These are phyloP conservation scores for Eupsilia transversa DNA, from an alignment of 2,888 invertebrate species.

Conservation along the genomic window DNA sequence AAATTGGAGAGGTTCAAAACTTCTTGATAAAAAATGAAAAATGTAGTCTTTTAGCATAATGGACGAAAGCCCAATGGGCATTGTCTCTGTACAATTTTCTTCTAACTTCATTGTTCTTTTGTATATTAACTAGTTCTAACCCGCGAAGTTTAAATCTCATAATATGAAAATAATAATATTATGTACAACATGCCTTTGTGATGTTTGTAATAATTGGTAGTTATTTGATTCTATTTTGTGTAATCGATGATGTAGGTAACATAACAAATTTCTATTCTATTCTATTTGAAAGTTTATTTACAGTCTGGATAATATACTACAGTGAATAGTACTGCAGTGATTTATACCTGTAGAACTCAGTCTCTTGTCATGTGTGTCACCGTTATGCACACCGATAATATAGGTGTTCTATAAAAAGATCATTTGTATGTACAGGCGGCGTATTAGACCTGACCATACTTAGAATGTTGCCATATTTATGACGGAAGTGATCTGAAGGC, in stretches of 20 bases:
- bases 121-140: too few relatives aligned
- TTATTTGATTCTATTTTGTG: conserved; percentile 23
- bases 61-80: background rate
- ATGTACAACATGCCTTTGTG: conserved; percentile 45
- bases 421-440: too few relatives aligned
- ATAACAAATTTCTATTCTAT: too few relatives aligned
- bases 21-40: conserved; percentile 30
- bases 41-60: background rate
- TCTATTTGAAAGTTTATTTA: conserved; percentile 16
- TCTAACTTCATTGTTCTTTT: background rate
- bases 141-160: too few relatives aligned
- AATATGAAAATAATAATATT: too few relatives aligned
- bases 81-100: background rate
- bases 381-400: background rate
- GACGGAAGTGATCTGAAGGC: background rate
- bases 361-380: background rate
- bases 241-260: conserved; percentile 1
- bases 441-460: background rate
- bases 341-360: background rate
- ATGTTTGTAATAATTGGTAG: conserved; percentile 45
- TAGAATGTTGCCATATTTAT: background rate
- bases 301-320: background rate
- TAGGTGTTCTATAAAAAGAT: background rate
- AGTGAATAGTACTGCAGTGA: too few relatives aligned
- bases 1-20: conserved; percentile 24